These are phyloP conservation scores for Pachycephala philippinensis DNA, from an alignment of 2,113 vertebrate genomes.

Conservation along the genomic window DNA sequence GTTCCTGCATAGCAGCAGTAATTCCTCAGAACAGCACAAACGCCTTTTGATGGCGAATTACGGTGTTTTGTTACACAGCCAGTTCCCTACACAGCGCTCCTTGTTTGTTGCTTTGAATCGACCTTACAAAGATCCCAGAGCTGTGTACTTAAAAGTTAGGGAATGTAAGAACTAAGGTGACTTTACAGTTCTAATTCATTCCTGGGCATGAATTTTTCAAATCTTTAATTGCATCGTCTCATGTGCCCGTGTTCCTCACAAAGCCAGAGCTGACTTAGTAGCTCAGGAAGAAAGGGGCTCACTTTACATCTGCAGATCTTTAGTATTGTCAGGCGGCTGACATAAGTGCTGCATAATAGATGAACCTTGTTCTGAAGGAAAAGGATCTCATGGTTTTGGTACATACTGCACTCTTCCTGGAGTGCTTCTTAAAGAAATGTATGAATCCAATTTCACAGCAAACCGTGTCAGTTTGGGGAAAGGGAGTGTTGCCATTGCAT, in stretches of 20 bases:
- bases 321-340: not conserved
- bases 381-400: not conserved
- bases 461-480: not conserved
- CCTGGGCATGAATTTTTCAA: conserved; percentile 13
- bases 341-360: not conserved
- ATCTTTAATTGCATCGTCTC: not conserved
- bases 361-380: not conserved
- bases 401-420: not conserved
- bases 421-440: not conserved
- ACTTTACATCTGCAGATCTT: not conserved
- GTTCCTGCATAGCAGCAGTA: not conserved
- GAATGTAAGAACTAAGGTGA: not conserved
- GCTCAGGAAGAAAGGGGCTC: not conserved
- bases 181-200: not conserved
- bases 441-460: not conserved
- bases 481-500: not conserved
- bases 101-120: not conserved
- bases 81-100: not conserved
- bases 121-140: not conserved
- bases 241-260: not conserved
- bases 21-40: not conserved
- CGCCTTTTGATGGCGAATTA: not conserved
- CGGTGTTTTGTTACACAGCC: not conserved
- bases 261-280: not conserved
- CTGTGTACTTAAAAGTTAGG: not conserved